Evolutionary conservation across 2,888 invertebrate species (phyloP).

Genomic region (Xestoiulus laeticollis): DNA sequence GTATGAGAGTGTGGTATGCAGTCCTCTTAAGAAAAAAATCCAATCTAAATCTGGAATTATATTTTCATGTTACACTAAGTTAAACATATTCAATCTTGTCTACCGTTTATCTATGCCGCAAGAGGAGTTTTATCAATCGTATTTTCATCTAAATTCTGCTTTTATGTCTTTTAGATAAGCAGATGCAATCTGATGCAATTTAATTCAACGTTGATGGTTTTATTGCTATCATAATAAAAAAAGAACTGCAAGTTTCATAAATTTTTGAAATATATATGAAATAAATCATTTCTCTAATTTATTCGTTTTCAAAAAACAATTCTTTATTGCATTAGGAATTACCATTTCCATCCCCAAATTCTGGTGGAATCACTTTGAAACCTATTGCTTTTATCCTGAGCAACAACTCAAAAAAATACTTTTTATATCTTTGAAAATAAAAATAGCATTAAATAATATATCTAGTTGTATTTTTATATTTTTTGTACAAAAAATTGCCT

Average conservation of each 20-base stretch:
- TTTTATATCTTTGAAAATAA: neutral
- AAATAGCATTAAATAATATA: neutral
- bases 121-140: neutral
- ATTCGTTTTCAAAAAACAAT: neutral
- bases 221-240: constrained; percentile 12
- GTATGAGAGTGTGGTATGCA: no score
- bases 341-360: constrained; percentile 7
- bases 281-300: neutral
- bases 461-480: neutral
- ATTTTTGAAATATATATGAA: neutral
- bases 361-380: neutral
- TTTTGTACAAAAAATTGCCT: neutral
- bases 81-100: neutral
- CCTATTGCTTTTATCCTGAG: neutral
- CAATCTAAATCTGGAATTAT: no score
- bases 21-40: no score
- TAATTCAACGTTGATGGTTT: constrained; percentile 18
- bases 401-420: neutral
- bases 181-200: constrained; percentile 7
- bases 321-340: neutral
- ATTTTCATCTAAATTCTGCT: neutral
- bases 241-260: neutral
- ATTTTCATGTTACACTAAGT: neutral
- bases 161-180: neutral
- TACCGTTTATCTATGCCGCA: neutral